Conservation (phyloP, 2,888 invertebrate species). For the Aplocera efformata region DNA sequence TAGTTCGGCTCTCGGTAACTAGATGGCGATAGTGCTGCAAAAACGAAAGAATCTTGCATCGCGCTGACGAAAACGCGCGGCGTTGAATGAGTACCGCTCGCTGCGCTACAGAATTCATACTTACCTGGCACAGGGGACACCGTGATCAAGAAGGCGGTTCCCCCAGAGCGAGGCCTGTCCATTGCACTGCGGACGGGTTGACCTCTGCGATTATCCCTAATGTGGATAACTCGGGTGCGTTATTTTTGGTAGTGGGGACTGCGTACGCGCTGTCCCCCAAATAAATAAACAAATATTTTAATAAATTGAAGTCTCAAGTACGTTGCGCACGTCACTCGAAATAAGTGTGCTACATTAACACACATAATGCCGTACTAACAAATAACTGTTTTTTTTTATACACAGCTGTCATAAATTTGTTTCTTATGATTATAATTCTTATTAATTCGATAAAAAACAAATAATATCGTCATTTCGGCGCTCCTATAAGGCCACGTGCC, state of each 20-base stretch:
- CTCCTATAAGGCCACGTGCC: too few species aligned
- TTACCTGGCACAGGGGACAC: conserved; percentile 17
- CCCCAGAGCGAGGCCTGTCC: conserved; percentile 13
- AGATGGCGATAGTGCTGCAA: conserved; percentile 7
- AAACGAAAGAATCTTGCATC: conserved; percentile 2
- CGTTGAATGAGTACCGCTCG: neutral
- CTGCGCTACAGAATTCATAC: conserved; percentile 2
- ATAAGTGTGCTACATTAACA: too few species aligned
- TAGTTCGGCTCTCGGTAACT: neutral
- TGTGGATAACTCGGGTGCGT: conserved; percentile 17
- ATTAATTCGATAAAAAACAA: too few species aligned
- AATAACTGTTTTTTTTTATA: too few species aligned
- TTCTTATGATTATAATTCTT: too few species aligned
- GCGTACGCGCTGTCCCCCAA: conserved; percentile 17
- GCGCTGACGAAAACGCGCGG: conserved; percentile 14
- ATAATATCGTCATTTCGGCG: too few species aligned
- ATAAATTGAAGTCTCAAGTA: too few species aligned
- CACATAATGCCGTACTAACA: too few species aligned
- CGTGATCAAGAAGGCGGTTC: conserved; percentile 15
- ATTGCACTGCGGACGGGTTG: conserved; percentile 17
- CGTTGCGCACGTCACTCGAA: too few species aligned
- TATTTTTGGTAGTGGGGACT: conserved; percentile 20
- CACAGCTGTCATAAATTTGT: too few species aligned
- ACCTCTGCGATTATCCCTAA: conserved; percentile 18
- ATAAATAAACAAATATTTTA: too few species aligned